Base-by-base conservation (phyloP, 1,140 invertebrate genomes). In the Psilanteris sp. region DNA sequence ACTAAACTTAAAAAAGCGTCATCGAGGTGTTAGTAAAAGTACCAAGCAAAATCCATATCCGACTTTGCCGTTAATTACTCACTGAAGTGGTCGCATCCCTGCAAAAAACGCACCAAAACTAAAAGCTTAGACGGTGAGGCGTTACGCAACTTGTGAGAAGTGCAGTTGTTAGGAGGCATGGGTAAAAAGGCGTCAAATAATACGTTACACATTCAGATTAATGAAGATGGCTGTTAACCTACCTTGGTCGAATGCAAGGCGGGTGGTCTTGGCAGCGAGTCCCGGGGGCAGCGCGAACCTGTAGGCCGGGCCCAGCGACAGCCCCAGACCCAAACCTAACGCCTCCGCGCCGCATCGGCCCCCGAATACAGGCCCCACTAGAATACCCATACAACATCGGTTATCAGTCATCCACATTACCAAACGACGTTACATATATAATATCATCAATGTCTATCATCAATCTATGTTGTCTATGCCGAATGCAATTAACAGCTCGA, bases 221-320 rank as follows among this genome's bases (percentile, higher is more conserved):
- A 84, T 84, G 82, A 85, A 86, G 81, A 87, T 85, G 85, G 83
- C 84, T 83, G 77, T 71, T 79, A 80, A 82, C 88, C 88, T 89
- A 89, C 88, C 88, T 89, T 89, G 88, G 81, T 89, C 88, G 86
- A 88, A 88, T 78, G 87, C 86, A 88, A 89, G 85, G 86, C 88
- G 87, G 81, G 87, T 86, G 83, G 84, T 87, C 87, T 88, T 88
- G 85, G 85, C 87, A 83, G 87, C 85, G 83, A 88, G 88, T 84
- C 85, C 86, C 86, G 88, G 88, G 86, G 85, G 87, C 85, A 88
- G 85, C 82, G 87, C 86, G 87, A 88, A 88, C 85, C 87, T 89
- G 86, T 89, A 89, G 87, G 87, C 86, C 80, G 87, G 87, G 85
- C 86, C 83, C 82, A 88, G 85, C 74, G 87, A 83, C 83, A 89